Evolutionary conservation across 2,888 invertebrate genomes (phyloP).

Genomic region (Tiphia femorata): DNA sequence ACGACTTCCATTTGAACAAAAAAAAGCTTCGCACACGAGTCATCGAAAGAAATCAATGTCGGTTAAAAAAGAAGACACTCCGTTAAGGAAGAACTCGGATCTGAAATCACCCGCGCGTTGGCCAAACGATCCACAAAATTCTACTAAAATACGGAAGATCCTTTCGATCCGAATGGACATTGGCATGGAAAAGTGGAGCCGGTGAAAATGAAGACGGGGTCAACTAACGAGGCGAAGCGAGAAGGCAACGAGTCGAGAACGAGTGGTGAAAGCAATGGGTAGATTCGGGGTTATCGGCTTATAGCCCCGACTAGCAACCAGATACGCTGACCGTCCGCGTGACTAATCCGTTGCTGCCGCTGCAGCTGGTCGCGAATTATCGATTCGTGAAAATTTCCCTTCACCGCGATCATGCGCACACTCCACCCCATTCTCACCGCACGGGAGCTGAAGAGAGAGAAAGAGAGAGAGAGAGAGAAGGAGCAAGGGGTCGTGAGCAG

Average conservation of each 20-base stretch:
- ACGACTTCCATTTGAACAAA: no score
- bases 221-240: neutral
- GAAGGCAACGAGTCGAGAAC: slow-evolving; percentile 8
- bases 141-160: no score
- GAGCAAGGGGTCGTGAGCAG: neutral
- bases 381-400: slow-evolving; percentile 61
- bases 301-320: no score
- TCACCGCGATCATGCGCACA: slow-evolving; percentile 22
- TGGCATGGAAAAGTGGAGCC: no score
- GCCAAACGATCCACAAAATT: no score
- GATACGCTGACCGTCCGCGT: slow-evolving; percentile 56
- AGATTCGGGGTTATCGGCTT: no score
- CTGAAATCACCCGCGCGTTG: no score
- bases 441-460: neutral
- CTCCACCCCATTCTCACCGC: neutral
- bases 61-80: no score
- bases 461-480: neutral
- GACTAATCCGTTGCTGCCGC: slow-evolving; percentile 59
- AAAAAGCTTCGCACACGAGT: no score
- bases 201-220: neutral
- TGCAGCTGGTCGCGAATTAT: slow-evolving; percentile 63
- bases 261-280: slow-evolving; percentile 14
- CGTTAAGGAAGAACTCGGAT: no score
- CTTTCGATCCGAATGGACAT: no score
- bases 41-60: no score